phyloP scores from a whole-genome alignment of 1,140 invertebrate species.

The Anoplolepis gracilipes region DNA sequence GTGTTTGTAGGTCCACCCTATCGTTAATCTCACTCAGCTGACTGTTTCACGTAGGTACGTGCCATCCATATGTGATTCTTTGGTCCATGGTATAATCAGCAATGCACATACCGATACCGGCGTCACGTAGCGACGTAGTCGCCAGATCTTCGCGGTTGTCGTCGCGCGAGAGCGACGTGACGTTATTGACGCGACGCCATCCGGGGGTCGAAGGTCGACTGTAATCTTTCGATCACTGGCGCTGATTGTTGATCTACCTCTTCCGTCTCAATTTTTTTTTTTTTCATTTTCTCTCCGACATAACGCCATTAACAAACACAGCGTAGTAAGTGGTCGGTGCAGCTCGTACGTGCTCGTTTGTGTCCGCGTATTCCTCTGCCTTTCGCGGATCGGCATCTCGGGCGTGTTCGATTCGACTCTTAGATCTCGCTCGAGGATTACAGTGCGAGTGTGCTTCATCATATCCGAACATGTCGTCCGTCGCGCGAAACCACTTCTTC shows the following conservation, averaged over 20 bases:
- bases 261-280: background rate
- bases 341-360: background rate
- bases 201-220: background rate
- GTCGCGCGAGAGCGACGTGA: background rate
- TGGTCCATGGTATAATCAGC: constrained; percentile 20
- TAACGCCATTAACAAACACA: background rate
- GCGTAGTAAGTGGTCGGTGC: background rate
- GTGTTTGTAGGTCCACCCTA: no score
- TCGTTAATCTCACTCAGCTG: background rate
- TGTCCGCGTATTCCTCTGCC: background rate
- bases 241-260: background rate
- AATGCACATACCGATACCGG: background rate
- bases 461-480: background rate
- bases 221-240: background rate
- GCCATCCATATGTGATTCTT: constrained; percentile 11
- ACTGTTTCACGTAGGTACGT: background rate
- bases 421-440: background rate
- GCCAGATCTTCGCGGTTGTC: no score
- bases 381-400: no score
- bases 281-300: background rate
- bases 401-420: no score
- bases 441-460: background rate
- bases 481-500: constrained; percentile 6
- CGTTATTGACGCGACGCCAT: background rate
- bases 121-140: background rate